Percentiles rank a stretch among this genome's conserved stretches.
Evolutionary conservation across 2,888 invertebrate genomes (phyloP).

Genomic region (Athalia cordata): DNA sequence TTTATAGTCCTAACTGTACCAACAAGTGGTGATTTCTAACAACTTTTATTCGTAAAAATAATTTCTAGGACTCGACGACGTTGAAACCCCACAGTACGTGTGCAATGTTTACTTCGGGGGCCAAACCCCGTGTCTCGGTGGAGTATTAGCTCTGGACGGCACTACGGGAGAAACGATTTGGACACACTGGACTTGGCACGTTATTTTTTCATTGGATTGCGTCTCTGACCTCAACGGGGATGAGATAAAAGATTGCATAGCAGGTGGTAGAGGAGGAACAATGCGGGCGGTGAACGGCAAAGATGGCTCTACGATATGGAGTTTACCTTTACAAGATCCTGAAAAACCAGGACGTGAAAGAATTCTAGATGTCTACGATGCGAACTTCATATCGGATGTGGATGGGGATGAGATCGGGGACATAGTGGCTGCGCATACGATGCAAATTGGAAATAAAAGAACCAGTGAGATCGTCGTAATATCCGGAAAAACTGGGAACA

Average conservation of each 20-base stretch:
- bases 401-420: conserved; percentile 83
- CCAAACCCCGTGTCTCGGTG: conserved; percentile 82
- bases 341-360: conserved; percentile 46
- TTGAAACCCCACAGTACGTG: conserved; percentile 74
- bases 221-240: conserved; percentile 82
- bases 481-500: conserved; percentile 82
- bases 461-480: conserved; percentile 82
- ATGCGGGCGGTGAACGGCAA: conserved; percentile 80
- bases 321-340: conserved; percentile 74
- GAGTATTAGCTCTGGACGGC: conserved; percentile 86
- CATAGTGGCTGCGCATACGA: conserved; percentile 81
- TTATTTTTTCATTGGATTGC: conserved; percentile 85
- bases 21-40: not conserved
- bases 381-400: conserved; percentile 82
- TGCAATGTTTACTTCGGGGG: conserved; percentile 82
- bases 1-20: not conserved
- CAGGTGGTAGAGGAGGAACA: conserved; percentile 83
- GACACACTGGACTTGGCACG: conserved; percentile 83
- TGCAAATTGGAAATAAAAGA: conserved; percentile 74
- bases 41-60: not conserved
- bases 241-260: conserved; percentile 82
- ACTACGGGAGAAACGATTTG: conserved; percentile 82
- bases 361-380: conserved; percentile 80
- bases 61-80: conserved; percentile 63
- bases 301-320: conserved; percentile 82